Conservation (phyloP, 2,113 vertebrate species). For the Scytalopus superciliaris region DNA sequence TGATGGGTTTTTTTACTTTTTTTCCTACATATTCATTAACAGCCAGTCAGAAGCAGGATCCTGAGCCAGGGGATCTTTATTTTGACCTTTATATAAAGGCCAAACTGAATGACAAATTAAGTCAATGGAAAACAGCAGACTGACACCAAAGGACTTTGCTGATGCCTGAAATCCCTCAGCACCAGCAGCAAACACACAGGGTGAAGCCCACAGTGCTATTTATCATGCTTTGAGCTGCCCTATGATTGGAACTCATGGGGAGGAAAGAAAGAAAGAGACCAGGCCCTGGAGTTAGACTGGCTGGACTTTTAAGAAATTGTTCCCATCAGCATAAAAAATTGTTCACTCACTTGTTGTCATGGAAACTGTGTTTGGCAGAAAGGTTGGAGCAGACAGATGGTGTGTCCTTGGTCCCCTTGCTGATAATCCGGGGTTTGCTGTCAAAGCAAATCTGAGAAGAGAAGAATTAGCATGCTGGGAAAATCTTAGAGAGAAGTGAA, state of each 20-base stretch:
- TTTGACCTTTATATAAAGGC: constrained; percentile 24
- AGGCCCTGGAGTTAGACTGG: background rate
- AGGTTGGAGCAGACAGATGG: constrained; percentile 85
- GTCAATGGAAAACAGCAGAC: background rate
- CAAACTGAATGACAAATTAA: constrained; percentile 29
- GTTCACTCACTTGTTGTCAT: constrained; percentile 88
- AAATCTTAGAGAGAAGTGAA: constrained; percentile 45
- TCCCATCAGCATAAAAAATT: background rate
- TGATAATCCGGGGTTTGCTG: constrained; percentile 91
- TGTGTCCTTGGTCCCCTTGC: constrained; percentile 85
- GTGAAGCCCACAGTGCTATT: background rate
- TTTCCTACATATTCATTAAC: background rate
- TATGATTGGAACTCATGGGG: background rate
- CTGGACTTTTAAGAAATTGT: background rate
- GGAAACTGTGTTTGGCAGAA: constrained; percentile 84
- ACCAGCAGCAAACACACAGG: background rate
- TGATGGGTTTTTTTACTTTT: background rate
- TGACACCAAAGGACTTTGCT: background rate
- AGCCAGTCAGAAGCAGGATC: background rate
- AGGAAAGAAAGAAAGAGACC: background rate
- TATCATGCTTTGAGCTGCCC: background rate
- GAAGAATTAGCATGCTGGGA: constrained; percentile 30
- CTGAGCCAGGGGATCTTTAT: background rate
- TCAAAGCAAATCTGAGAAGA: constrained; percentile 88
- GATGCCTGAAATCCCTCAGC: background rate